Evolutionary conservation across 1,140 invertebrate species (phyloP).

Genomic region (Pogonomyrmex barbatus): DNA sequence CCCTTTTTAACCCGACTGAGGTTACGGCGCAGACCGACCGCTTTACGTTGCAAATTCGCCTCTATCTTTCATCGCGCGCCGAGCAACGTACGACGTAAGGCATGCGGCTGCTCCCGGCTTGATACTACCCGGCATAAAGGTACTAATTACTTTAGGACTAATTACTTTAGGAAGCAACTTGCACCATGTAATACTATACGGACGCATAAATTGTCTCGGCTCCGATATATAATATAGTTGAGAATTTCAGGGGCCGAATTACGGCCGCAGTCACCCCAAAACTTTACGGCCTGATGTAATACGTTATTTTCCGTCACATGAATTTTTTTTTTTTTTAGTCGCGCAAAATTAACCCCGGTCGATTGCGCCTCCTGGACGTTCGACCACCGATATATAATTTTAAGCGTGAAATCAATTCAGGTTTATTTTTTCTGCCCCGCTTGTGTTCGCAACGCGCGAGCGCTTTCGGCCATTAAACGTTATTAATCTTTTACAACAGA

Average conservation of each 20-base stretch:
- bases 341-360: slow-evolving; percentile 24
- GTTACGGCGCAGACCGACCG: slow-evolving; percentile 4
- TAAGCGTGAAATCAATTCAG: slow-evolving; percentile 13
- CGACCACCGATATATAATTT: slow-evolving; percentile 14
- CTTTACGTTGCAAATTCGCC: slow-evolving; percentile 44
- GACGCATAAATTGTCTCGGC: slow-evolving; percentile 65
- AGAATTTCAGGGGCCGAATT: slow-evolving; percentile 64
- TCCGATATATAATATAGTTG: slow-evolving; percentile 67
- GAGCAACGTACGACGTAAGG: slow-evolving; percentile 54
- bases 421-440: not conserved
- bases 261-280: slow-evolving; percentile 19
- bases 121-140: slow-evolving; percentile 71
- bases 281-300: slow-evolving; percentile 20
- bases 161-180: slow-evolving; percentile 72
- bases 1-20: slow-evolving; percentile 21
- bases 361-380: slow-evolving; percentile 5
- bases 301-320: not conserved
- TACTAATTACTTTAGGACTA: slow-evolving; percentile 73
- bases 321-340: not conserved
- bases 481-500: not conserved
- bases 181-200: slow-evolving; percentile 63
- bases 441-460: not conserved
- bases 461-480: slow-evolving; percentile 3
- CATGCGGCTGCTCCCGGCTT: slow-evolving; percentile 59
- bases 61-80: slow-evolving; percentile 41